Conservation (phyloP, 2,797 vertebrate species). For the Sorex maritimensis region DNA sequence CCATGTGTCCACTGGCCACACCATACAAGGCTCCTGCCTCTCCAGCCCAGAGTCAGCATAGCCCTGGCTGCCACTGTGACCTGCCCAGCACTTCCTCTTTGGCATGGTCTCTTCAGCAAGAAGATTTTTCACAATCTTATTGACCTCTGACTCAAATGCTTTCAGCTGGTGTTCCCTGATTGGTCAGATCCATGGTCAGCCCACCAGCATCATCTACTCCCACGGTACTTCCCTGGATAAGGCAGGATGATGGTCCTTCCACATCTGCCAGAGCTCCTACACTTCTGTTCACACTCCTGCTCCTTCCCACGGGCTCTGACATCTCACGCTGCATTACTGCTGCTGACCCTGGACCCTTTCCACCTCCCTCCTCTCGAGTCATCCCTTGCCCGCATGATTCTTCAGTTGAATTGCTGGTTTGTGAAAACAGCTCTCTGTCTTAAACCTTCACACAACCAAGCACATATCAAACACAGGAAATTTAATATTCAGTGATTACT, state of each 20-base stretch:
- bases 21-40: background rate
- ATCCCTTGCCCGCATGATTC: background rate
- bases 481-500: conserved; percentile 71
- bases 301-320: background rate
- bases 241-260: background rate
- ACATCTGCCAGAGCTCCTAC: background rate
- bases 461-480: conserved; percentile 43
- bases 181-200: background rate
- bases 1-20: background rate
- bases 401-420: conserved; percentile 13
- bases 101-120: background rate
- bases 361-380: background rate
- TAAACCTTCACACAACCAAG: background rate
- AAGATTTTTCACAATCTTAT: background rate
- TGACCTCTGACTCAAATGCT: background rate
- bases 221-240: background rate
- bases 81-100: background rate
- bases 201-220: background rate
- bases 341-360: too few species aligned
- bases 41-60: background rate
- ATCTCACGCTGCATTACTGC: background rate
- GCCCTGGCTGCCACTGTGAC: background rate
- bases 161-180: background rate
- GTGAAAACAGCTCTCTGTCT: background rate
- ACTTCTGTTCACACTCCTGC: background rate